Evolutionary conservation across 1,140 invertebrate genomes (phyloP), one percentile per base, ranked within the genome.

Genomic region (Vanessa tameamea): DNA sequence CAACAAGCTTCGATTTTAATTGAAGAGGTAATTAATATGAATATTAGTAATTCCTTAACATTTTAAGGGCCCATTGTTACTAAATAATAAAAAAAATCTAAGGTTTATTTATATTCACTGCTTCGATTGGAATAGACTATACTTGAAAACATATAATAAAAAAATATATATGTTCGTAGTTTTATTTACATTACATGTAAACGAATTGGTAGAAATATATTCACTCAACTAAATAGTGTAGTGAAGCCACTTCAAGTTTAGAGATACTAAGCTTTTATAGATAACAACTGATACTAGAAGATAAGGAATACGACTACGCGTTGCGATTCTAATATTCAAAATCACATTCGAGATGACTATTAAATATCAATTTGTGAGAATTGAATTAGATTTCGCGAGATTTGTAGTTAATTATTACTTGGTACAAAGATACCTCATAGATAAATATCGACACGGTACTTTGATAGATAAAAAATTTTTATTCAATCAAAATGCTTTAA

Each of bases 151-250:
- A 31, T 31, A 6, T 31, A 31, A 4, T 6, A 31, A 31, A 31
- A 31, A 31, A 31, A 31, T 6, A 14, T 2, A n/a, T 26, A 57
- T 26, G 23, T 57, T 13, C 12, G 13, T 12, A 23, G 55, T 31
- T 20, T 31, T 47, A 69, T 14, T 75, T 66, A 69, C 15, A 65
- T 64, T 55, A n/a, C 37, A 20, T 55, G 61, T 64, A 51, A 20
- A 63, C 4, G 47, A 74, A 74, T 59, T 66, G 53, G 20, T 72
- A 66, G 20, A 61, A 72, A 48, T 65, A 11, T 16, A 51, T 64
- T 47, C 14, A 65, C 59, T 5, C 20, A 14, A 68, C 6, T 55
- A 14, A 26, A 50, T 53, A 15, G n/a, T 43, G 9, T 11, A 9
- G 50, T 53, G 4, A 50, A 53, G 63, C 47, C 23, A 63, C 48